Conservation (phyloP, 2,797 vertebrate genomes). For the Acridotheres tristis region DNA sequence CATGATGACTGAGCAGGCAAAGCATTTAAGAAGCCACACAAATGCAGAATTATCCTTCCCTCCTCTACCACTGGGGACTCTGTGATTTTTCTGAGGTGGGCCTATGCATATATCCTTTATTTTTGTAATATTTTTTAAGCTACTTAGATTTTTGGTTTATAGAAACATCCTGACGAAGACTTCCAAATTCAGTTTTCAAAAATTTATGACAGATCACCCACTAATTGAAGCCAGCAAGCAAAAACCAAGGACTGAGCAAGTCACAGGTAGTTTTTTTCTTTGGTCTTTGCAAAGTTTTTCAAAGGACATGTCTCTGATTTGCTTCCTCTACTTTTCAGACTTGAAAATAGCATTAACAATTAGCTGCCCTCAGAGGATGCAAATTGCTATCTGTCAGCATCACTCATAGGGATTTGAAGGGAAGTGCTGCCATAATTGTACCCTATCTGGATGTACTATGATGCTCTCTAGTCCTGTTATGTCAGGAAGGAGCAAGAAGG, state of each 20-base stretch:
- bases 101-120: not conserved
- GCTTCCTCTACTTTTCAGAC: not conserved
- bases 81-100: not conserved
- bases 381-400: not conserved
- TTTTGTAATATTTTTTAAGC: not conserved
- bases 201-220: not conserved
- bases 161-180: not conserved
- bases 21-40: not conserved
- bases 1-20: not conserved
- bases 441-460: not conserved
- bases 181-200: not conserved
- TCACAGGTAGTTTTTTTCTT: not conserved
- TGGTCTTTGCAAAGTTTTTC: not conserved
- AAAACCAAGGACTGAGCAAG: not conserved
- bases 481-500: not conserved
- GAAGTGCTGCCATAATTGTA: not conserved
- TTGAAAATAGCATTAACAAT: not conserved
- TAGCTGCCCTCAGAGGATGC: not conserved
- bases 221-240: not conserved
- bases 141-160: not conserved
- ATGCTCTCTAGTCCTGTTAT: not conserved
- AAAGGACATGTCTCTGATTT: not conserved
- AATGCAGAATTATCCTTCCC: not conserved
- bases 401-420: not conserved
- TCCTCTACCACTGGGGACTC: not conserved